These are phyloP conservation scores for Petroica traversi DNA, from an alignment of 2,113 vertebrate genomes.

Conservation along the genomic window DNA sequence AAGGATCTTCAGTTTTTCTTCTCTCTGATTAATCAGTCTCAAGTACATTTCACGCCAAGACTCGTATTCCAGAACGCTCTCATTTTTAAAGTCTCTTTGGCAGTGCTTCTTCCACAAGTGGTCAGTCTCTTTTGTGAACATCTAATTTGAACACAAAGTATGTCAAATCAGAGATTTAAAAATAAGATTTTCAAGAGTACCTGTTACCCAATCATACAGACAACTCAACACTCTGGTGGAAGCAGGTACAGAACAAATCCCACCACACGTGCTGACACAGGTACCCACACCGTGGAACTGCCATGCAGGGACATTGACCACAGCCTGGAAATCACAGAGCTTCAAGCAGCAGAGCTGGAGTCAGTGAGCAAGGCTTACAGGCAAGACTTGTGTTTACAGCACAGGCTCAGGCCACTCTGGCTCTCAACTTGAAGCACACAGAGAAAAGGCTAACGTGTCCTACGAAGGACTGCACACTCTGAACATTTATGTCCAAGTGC, in stretches of 20 bases:
- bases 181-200: not conserved
- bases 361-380: not conserved
- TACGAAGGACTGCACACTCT: rapidly evolving
- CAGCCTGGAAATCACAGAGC: not conserved
- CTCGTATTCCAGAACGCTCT: constrained; percentile 76
- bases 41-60: constrained; percentile 90
- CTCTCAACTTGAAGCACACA: not conserved
- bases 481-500: not conserved
- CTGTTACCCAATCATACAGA: not conserved
- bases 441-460: not conserved
- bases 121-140: constrained; percentile 77
- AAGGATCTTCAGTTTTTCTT: constrained; percentile 81
- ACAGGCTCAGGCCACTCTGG: not conserved
- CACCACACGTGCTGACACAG: not conserved
- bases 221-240: not conserved
- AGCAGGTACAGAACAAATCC: not conserved
- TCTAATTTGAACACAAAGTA: constrained; percentile 40
- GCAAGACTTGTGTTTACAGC: not conserved
- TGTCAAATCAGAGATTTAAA: not conserved
- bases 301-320: not conserved
- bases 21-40: constrained; percentile 80
- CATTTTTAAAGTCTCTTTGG: constrained; percentile 80
- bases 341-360: not conserved
- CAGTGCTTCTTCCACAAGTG: constrained; percentile 86
- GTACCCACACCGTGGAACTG: not conserved